phyloP scores from a whole-genome alignment of 2,797 vertebrate species.

The Eleutherodactylus coqui region DNA sequence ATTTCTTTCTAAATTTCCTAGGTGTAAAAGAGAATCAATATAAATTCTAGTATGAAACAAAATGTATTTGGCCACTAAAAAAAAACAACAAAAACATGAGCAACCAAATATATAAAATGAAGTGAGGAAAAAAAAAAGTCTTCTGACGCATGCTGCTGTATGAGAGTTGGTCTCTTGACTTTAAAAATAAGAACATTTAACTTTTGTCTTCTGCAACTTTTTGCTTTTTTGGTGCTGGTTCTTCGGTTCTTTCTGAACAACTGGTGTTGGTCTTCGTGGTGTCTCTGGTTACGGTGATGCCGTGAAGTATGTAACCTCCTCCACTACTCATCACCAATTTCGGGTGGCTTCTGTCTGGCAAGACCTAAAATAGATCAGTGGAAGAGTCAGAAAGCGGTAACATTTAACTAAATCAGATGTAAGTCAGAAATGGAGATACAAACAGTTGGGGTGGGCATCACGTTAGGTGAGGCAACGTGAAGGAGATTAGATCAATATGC shows the following conservation, averaged over 20 bases:
- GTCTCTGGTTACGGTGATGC: conserved; percentile 83
- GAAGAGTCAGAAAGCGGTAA: background rate
- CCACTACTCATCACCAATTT: conserved; percentile 92
- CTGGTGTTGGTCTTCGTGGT: conserved; percentile 67
- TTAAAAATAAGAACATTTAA: conserved; percentile 64
- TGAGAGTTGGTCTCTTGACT: background rate
- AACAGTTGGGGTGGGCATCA: background rate
- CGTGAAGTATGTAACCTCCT: conserved; percentile 92
- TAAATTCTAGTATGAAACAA: background rate
- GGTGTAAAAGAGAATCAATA: background rate
- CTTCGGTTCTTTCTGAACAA: conserved; percentile 69
- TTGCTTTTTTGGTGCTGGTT: conserved; percentile 85
- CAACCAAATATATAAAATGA: conserved; percentile 15
- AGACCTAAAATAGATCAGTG: conserved; percentile 77
- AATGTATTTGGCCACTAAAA: conserved; percentile 4
- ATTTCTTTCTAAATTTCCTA: background rate
- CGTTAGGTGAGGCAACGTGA: background rate
- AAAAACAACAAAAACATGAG: background rate
- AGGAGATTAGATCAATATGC: background rate
- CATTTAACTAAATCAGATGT: background rate
- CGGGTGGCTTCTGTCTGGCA: conserved; percentile 95
- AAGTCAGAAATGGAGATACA: background rate
- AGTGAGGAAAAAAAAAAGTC: background rate
- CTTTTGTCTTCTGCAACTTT: conserved; percentile 78
- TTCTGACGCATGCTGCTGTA: background rate